phyloP scores from a whole-genome alignment of 2,113 vertebrate genomes.

The Lepus europaeus region DNA sequence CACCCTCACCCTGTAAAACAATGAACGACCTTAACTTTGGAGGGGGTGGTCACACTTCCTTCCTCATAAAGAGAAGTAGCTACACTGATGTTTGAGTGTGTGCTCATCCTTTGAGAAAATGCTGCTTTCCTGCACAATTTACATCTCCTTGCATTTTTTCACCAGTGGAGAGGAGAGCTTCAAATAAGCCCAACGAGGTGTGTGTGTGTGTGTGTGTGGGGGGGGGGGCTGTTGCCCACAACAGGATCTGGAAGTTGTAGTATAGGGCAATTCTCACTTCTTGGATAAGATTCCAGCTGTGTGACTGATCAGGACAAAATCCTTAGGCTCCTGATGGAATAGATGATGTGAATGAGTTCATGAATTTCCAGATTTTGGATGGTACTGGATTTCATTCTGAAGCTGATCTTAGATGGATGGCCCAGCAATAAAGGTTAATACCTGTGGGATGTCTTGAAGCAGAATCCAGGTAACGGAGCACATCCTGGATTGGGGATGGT shows the following conservation, averaged over 20 bases:
- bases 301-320: constrained; percentile 48
- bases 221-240: no score
- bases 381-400: constrained; percentile 87
- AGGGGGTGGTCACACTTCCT: no score
- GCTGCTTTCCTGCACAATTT: no score
- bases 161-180: no score
- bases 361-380: constrained; percentile 76
- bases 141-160: no score
- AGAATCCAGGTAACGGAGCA: constrained; percentile 73
- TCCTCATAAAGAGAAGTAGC: no score
- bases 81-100: no score
- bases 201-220: no score
- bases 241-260: constrained; percentile 44
- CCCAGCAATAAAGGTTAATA: constrained; percentile 78
- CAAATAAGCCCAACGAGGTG: no score
- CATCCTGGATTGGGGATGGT: background rate
- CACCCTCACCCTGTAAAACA: no score
- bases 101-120: no score
- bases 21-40: no score
- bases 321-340: background rate
- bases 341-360: constrained; percentile 49
- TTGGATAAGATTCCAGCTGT: constrained; percentile 28
- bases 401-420: constrained; percentile 70
- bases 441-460: constrained; percentile 81
- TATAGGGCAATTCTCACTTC: constrained; percentile 32